Base-by-base conservation (phyloP, 2,888 invertebrate genomes). In the Hirtodrosophila confusa region DNA sequence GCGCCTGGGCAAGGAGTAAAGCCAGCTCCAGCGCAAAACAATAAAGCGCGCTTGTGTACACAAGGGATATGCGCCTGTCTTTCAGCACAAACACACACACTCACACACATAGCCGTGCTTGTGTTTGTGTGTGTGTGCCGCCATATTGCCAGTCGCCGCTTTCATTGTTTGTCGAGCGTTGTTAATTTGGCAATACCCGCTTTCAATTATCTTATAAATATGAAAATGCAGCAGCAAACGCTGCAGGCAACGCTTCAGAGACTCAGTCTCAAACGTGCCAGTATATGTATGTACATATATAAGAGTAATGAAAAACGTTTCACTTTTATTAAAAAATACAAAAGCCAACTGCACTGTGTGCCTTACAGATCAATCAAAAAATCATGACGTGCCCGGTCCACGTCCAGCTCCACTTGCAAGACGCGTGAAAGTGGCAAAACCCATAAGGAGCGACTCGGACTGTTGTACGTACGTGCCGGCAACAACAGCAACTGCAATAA, bases 121-220 rank as follows among this genome's bases (percentile, higher is more conserved):
- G 40, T 63, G 58, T 54, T 47, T 63, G 37, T 43, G 63, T 77
- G 60, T 75, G 61, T 66, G 62, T 69, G 60, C 67, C 67, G 85
- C 69, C 86, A 80, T 78, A 80, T 80, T 86, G 78, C 58, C 63
- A 79, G 69, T 70, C 56, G 66, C 37, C 51, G 62, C 54, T 69
- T 79, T 77, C 88, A 51, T 78, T 90, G 89, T 89, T 90, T 89
- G 78, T 84, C 65, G 69, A 89, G 85, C 87, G 84, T 78, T 88
- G 89, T 89, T 89, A 89, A 89, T 89, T 89, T 89, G 90, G 90
- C 89, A 89, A 89, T 89, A 89, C 90, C 90, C 90, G 89, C 90
- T 90, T 90, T 90, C 89, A 89, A 89, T 89, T 89, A 89, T 89
- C 90, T 90, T 89, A 89, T 89, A 89, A 89, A 89, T 89, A 89